Percentiles rank a stretch among this genome's conserved stretches.
Evolutionary conservation across 2,797 vertebrate species (phyloP).

Genomic region (Masticophis lateralis): DNA sequence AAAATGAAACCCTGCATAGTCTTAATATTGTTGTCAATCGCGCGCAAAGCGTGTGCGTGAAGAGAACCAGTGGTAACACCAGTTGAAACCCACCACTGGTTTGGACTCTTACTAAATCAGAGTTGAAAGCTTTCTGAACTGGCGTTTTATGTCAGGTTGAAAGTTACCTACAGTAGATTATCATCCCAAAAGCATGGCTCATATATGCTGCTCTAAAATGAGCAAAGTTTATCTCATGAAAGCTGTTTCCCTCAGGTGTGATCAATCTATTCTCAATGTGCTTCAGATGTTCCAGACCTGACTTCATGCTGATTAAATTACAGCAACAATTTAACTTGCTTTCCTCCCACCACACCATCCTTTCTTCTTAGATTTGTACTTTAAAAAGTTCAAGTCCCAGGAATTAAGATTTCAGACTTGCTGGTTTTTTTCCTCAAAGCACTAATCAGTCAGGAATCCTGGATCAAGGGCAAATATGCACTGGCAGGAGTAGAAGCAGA

Average conservation of each 20-base stretch:
- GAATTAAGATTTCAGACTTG: background rate
- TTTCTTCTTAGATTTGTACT: background rate
- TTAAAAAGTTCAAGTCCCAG: background rate
- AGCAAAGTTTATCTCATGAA: background rate
- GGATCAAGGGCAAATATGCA: background rate
- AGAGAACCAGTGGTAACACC: too few relatives aligned
- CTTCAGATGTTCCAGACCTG: background rate
- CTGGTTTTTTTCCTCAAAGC: constrained; percentile 2
- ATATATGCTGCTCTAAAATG: background rate
- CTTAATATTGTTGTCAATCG: background rate
- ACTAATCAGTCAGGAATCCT: background rate
- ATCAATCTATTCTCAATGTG: background rate
- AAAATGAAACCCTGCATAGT: background rate
- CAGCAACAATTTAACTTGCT: background rate
- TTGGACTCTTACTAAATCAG: background rate
- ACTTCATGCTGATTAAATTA: constrained; percentile 27
- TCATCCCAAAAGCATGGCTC: background rate
- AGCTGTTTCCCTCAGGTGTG: background rate
- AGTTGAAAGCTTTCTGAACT: background rate
- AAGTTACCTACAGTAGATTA: background rate
- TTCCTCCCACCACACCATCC: background rate
- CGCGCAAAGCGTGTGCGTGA: too few relatives aligned
- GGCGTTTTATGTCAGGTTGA: background rate
- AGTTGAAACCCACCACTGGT: too few relatives aligned
- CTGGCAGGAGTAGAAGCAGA: constrained; percentile 13